Conservation (phyloP, 2,113 vertebrate genomes). For the Asarcornis scutulata region DNA sequence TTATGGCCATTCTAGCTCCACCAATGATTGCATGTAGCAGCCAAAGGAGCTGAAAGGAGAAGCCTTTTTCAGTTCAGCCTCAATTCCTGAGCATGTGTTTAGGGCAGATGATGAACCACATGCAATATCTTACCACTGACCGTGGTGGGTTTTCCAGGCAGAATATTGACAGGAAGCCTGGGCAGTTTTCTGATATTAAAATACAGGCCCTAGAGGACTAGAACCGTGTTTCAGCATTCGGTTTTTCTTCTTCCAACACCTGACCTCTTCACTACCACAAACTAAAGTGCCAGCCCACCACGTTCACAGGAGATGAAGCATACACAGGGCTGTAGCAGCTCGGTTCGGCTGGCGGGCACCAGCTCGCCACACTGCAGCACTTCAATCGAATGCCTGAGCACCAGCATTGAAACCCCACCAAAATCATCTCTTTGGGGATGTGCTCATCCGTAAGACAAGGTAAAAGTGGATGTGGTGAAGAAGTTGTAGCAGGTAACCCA, state of each 20-base stretch:
- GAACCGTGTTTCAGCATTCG: background rate
- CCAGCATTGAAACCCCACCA: background rate
- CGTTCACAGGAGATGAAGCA: background rate
- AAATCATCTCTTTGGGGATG: background rate
- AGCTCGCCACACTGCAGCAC: background rate
- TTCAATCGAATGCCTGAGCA: background rate
- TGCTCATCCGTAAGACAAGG: background rate
- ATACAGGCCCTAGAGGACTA: background rate
- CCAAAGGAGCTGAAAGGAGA: background rate
- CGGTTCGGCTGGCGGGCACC: background rate
- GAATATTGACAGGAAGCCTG: background rate
- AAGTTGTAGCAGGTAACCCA: background rate
- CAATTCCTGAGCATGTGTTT: background rate
- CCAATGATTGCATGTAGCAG: rapidly evolving
- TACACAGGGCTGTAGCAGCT: rapidly evolving
- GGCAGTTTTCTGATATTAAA: background rate
- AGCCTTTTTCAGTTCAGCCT: background rate
- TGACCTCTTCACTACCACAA: background rate
- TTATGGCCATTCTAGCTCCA: background rate
- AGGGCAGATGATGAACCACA: background rate
- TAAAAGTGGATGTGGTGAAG: background rate
- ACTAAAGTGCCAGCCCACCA: background rate
- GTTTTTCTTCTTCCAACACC: background rate
- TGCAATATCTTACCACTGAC: background rate
- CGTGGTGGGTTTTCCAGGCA: background rate